Evolutionary conservation across 2,888 invertebrate genomes (phyloP).

Genomic region (Cheilosia grossa): DNA sequence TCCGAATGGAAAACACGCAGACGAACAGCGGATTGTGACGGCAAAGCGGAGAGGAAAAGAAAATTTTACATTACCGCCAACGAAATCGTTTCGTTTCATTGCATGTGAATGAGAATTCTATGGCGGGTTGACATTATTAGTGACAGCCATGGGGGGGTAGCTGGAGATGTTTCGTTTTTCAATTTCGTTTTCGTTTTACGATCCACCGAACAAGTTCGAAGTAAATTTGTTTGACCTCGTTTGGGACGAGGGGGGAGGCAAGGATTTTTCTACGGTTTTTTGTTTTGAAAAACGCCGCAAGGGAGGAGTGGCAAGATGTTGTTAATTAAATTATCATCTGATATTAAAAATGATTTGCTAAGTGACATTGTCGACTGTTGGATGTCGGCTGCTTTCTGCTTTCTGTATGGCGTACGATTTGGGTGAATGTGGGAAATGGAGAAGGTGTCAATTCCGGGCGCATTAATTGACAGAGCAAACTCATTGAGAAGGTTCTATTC

Average conservation of each 20-base stretch:
- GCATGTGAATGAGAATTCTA: slow-evolving; percentile 14
- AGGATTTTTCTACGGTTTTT: not conserved
- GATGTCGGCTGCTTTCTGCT: slow-evolving; percentile 7
- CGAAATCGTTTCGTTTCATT: not conserved
- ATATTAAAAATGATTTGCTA: slow-evolving; percentile 54
- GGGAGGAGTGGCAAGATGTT: slow-evolving; percentile 40
- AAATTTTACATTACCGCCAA: slow-evolving; percentile 45
- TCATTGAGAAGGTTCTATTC: slow-evolving; percentile 29
- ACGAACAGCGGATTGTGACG: not conserved
- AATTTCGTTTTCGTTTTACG: slow-evolving; percentile 34
- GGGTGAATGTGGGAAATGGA: slow-evolving; percentile 55
- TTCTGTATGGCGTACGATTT: slow-evolving; percentile 5
- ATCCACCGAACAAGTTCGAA: slow-evolving; percentile 35
- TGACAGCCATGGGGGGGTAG: slow-evolving; percentile 15
- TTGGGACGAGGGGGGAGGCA: not conserved
- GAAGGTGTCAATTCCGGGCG: slow-evolving; percentile 11
- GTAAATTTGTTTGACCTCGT: slow-evolving; percentile 41
- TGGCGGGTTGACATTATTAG: slow-evolving; percentile 6
- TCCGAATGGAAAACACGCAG: slow-evolving; percentile 44
- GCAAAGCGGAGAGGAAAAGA: not conserved
- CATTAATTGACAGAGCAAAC: slow-evolving; percentile 35
- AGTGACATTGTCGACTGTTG: slow-evolving; percentile 1
- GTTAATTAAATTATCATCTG: slow-evolving; percentile 68
- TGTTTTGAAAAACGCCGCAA: slow-evolving; percentile 44
- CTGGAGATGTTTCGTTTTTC: slow-evolving; percentile 26